Evolutionary conservation across 2,888 invertebrate species (phyloP), one percentile per base, ranked within the genome.

Genomic region (Drosophila emarginata): DNA sequence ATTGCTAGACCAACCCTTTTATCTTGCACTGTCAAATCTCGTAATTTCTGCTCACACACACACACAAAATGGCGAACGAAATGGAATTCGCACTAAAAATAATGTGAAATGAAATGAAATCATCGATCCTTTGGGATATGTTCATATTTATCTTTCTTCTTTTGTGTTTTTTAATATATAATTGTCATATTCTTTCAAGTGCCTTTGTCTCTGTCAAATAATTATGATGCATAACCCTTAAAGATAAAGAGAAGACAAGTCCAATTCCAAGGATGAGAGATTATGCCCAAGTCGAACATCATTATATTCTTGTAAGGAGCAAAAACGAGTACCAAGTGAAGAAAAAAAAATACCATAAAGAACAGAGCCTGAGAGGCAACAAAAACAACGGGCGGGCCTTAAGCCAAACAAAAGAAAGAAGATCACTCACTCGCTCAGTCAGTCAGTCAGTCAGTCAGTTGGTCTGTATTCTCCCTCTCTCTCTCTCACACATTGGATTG

Each of bases 181-280:
- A 71, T 71, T 71, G 72, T 66, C 72, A 72, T 37, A 50, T 60
- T 72, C 73, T 65, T 56, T 36, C 45, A 21, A 45, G 36, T 39
- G 14, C 26, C 39, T 56, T 70, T 56, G 21, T 60, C 23, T 72
- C 64, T 72, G 56, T 21, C 85, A 74, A 87, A 80, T 79, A 87
- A 85, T 45, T 45, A 45, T 77, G 87, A 82, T 87, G 81, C 87
- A 82, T 87, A 87, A 78, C 82, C 72, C 71, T 18, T 7, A 26
- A 45, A 52, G 65, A 56, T 66, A 57, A 77, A 61, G 62, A 67
- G 32, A 45, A 80, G 84, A 80, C 80, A 74, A 60, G 59, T 32
- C 66, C 81, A 68, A 67, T 63, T 54, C 45, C 45, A 6, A 45
- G 45, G 45, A 45, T 21, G 18, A 45, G 50, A 76, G 81, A 81